A percentile compares a stretch with the other conserved stretches of the same genome.
Evolutionary conservation across 2,888 invertebrate species (phyloP).

Genomic region (Holacanthella duospinosa): DNA sequence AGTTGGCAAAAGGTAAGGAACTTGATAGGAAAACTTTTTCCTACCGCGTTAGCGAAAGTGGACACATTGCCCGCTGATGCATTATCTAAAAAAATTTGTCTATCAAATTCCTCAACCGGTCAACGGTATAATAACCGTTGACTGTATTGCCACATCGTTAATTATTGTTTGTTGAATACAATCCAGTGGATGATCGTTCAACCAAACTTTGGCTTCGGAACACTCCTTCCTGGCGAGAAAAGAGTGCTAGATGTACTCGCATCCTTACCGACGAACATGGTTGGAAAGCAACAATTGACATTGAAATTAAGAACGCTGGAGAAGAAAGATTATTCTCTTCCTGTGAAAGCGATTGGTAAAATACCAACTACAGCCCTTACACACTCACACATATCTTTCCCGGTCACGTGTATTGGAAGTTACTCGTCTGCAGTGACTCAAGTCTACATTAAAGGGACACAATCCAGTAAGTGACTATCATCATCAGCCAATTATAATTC

Average conservation of each 20-base stretch:
- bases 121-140: too few relatives aligned
- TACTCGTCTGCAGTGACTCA: not conserved
- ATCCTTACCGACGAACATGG: constrained; percentile 6
- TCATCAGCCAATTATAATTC: not conserved
- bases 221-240: constrained; percentile 15
- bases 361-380: constrained; percentile 2
- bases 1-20: too few relatives aligned
- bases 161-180: not conserved
- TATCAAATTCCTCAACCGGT: not conserved
- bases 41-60: too few relatives aligned
- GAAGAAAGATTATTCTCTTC: constrained; percentile 7
- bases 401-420: constrained; percentile 14
- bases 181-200: constrained; percentile 17
- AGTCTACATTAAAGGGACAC: not conserved
- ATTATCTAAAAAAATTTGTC: not conserved
- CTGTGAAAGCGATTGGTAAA: constrained; percentile 2
- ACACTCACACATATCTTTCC: constrained; percentile 13
- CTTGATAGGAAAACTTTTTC: too few relatives aligned
- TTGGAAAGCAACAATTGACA: constrained; percentile 2
- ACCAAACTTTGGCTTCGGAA: constrained; percentile 23
- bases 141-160: not conserved
- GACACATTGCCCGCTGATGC: too few relatives aligned
- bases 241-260: constrained; percentile 12
- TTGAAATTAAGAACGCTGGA: constrained; percentile 5
- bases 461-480: not conserved